Percentiles rank a stretch among this genome's conserved stretches.
These are phyloP conservation scores for Raja brachyura DNA, from an alignment of 2,113 vertebrate genomes.

Conservation along the genomic window DNA sequence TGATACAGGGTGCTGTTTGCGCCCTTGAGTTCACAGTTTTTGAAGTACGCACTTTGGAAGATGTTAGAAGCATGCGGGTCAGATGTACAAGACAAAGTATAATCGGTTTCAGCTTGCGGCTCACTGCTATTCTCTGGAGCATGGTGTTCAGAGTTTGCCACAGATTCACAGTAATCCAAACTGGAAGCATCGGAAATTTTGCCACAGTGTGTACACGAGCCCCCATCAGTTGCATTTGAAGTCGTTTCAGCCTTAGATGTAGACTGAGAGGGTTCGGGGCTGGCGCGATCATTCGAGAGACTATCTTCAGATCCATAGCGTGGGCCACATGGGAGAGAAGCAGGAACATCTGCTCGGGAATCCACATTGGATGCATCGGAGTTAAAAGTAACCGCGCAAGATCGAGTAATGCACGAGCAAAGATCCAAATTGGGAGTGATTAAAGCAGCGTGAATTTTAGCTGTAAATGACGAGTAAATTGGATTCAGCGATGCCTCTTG, in stretches of 20 bases:
- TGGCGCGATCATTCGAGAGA: background rate
- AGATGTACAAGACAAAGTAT: background rate
- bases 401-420: background rate
- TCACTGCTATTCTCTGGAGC: background rate
- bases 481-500: background rate
- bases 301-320: background rate
- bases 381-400: background rate
- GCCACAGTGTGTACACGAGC: background rate
- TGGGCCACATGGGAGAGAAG: background rate
- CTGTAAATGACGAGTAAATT: background rate
- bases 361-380: background rate
- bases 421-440: background rate
- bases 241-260: background rate
- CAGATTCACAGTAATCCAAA: background rate
- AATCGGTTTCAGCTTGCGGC: background rate
- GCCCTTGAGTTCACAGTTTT: background rate
- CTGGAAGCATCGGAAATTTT: background rate
- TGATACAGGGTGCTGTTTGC: too few species aligned
- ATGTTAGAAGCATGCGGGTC: background rate
- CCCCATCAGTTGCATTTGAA: background rate
- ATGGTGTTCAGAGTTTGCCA: background rate
- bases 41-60: background rate
- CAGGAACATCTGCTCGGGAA: background rate
- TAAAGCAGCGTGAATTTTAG: slow-evolving; percentile 1
- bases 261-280: background rate